Conservation (phyloP, 2,888 invertebrate species). For the Stenodema calcarata region DNA sequence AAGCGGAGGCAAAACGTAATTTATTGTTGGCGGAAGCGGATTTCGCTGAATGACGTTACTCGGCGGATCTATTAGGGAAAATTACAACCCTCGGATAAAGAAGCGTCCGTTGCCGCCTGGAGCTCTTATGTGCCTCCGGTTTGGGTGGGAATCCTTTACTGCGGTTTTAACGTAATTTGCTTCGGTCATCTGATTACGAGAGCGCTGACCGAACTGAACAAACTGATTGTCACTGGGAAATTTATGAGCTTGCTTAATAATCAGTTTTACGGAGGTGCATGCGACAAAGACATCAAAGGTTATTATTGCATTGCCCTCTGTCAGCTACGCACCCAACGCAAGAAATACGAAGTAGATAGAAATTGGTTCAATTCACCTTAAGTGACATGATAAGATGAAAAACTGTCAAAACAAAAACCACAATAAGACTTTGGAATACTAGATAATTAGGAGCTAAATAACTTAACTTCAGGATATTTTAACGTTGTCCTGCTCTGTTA, state of each 20-base stretch:
- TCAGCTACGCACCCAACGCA: too few species aligned
- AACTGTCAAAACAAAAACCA: too few species aligned
- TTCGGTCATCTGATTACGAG: not conserved
- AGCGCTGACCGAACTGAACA: not conserved
- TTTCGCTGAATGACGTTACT: not conserved
- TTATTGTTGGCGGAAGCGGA: not conserved
- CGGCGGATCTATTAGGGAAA: too few species aligned
- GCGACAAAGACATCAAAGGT: not conserved
- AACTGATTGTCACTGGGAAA: not conserved
- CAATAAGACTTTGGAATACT: too few species aligned
- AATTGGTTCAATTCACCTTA: too few species aligned
- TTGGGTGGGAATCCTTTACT: not conserved
- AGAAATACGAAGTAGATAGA: too few species aligned
- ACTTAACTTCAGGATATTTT: too few species aligned
- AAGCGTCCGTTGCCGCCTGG: not conserved
- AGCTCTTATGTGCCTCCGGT: not conserved
- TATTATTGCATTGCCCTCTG: too few species aligned
- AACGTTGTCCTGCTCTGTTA: too few species aligned
- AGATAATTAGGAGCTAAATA: too few species aligned
- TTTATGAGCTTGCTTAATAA: not conserved
- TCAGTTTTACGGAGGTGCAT: not conserved
- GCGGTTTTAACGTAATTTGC: not conserved
- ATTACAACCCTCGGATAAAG: too few species aligned
- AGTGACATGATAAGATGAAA: too few species aligned
- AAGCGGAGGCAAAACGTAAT: not conserved